A percentile compares a stretch with the other conserved stretches of the same genome.
Conservation (phyloP, 92 coral and sea anemone genomes). For the Meandrina meandrites region DNA sequence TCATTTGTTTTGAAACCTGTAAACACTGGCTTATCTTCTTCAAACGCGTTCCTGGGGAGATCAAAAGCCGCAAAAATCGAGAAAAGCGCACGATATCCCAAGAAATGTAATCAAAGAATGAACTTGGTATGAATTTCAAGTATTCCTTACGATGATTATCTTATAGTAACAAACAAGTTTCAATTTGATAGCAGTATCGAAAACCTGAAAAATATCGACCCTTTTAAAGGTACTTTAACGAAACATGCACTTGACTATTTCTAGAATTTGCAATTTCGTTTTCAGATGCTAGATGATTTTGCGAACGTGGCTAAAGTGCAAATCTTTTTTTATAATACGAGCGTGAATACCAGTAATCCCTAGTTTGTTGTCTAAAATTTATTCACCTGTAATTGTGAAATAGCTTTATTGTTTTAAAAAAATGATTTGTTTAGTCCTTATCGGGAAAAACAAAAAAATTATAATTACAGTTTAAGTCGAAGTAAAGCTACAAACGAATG, state of each 20-base stretch:
- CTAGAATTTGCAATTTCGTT: background rate
- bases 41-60: background rate
- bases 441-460: constrained; percentile 3
- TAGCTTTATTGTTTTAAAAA: background rate
- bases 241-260: background rate
- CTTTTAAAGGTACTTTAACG: too few species aligned
- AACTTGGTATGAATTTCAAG: background rate
- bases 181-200: background rate
- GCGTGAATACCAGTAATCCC: background rate
- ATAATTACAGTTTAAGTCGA: background rate
- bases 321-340: background rate
- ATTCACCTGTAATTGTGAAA: background rate
- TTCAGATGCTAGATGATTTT: background rate
- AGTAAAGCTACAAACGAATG: background rate
- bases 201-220: too few species aligned
- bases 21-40: background rate
- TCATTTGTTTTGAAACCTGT: background rate
- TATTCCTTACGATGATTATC: background rate
- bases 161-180: background rate
- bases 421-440: background rate
- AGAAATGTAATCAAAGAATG: background rate
- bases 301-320: background rate
- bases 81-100: background rate
- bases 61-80: background rate
- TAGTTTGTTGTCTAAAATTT: background rate